A percentile compares a stretch with the other conserved stretches of the same genome.
phyloP scores from a whole-genome alignment of 2,113 vertebrate species.

The Phylloscopus trochilus region DNA sequence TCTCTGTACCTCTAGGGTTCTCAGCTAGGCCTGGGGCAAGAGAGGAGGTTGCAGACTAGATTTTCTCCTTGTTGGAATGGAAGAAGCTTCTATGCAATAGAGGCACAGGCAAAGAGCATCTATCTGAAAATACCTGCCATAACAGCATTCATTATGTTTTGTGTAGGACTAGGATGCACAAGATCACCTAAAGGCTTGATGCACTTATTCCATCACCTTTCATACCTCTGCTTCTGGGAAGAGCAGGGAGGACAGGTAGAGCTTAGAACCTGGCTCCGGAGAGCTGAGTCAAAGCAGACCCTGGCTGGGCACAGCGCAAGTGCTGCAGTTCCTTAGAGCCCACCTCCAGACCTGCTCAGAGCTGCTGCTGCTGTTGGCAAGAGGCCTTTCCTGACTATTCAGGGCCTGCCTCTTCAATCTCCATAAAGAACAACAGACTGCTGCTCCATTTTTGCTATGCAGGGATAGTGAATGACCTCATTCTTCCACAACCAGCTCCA shows the following conservation, averaged over 20 bases:
- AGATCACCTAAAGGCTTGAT: neutral
- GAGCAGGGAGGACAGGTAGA: neutral
- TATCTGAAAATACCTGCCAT: neutral
- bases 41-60: neutral
- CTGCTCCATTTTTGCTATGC: neutral
- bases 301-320: rapidly evolving
- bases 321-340: neutral
- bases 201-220: neutral
- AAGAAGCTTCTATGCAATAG: neutral
- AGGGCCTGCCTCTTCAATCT: neutral
- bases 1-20: neutral
- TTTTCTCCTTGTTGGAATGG: neutral
- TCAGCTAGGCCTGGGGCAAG: neutral
- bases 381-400: neutral
- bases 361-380: neutral
- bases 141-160: neutral
- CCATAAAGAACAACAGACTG: neutral
- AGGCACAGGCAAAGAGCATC: neutral
- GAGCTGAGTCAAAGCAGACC: neutral
- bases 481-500: neutral
- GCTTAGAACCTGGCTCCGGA: neutral
- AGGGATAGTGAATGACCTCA: rapidly evolving
- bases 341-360: neutral
- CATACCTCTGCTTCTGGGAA: neutral
- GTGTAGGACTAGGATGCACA: neutral